Evolutionary conservation across 2,113 vertebrate genomes (phyloP).

Genomic region (Bambusicola thoracicus): DNA sequence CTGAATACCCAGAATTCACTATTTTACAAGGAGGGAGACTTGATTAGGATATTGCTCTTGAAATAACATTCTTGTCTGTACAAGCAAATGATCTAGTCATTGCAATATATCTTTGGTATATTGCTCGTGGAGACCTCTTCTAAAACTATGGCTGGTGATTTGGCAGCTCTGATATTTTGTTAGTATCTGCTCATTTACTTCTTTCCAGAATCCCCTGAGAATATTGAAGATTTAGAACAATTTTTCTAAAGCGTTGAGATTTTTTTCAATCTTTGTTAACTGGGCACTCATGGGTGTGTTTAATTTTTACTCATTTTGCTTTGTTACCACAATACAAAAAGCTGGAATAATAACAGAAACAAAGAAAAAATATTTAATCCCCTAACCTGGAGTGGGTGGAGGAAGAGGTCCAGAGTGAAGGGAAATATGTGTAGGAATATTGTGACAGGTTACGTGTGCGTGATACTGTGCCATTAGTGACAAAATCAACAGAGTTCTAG

Average conservation of each 20-base stretch:
- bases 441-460: neutral
- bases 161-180: neutral
- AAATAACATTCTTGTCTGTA: neutral
- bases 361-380: neutral
- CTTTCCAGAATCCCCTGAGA: neutral
- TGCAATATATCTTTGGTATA: neutral
- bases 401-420: neutral
- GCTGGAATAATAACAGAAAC: no score
- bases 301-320: neutral
- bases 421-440: neutral
- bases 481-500: neutral
- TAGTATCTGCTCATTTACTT: neutral
- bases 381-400: neutral
- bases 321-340: neutral
- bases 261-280: neutral
- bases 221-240: neutral
- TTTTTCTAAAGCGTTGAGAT: neutral
- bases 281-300: neutral
- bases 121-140: neutral
- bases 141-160: neutral
- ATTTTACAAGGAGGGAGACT: neutral
- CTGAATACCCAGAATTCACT: neutral
- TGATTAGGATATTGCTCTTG: neutral
- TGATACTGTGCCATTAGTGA: neutral
- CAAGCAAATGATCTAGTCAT: neutral